A percentile compares a stretch with the other conserved stretches of the same genome.
Evolutionary conservation across 2,888 invertebrate genomes (phyloP).

Genomic region (Eristalis pertinax): DNA sequence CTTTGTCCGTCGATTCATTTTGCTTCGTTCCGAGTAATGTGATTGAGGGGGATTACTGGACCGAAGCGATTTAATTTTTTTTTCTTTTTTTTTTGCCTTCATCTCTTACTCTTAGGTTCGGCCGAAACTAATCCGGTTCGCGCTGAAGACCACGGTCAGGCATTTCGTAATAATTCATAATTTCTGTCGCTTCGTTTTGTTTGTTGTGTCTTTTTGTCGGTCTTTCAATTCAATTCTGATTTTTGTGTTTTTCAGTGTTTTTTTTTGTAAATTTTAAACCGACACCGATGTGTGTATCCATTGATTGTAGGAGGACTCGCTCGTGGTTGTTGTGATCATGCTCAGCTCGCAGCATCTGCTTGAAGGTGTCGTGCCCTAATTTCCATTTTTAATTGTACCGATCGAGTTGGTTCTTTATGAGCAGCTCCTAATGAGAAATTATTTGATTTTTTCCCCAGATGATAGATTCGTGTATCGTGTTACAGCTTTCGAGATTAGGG

Average conservation of each 20-base stretch:
- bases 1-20: conserved; percentile 70
- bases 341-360: background rate
- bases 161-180: conserved; percentile 72
- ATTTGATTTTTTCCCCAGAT: background rate
- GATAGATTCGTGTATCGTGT: background rate
- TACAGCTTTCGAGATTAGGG: background rate
- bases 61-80: conserved; percentile 55
- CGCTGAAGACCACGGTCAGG: conserved; percentile 58
- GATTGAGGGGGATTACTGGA: conserved; percentile 71
- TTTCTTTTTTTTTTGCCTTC: conserved; percentile 14
- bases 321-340: conserved; percentile 1
- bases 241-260: conserved; percentile 14
- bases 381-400: conserved; percentile 58
- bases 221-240: conserved; percentile 48
- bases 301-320: conserved; percentile 52
- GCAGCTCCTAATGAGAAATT: background rate
- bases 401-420: background rate
- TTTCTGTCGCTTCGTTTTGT: conserved; percentile 66
- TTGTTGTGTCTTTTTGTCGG: conserved; percentile 67
- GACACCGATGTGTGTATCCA: conserved; percentile 42
- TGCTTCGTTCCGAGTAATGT: conserved; percentile 69
- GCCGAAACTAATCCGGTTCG: conserved; percentile 70
- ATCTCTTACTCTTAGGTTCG: conserved; percentile 36
- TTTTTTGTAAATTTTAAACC: conserved; percentile 36
- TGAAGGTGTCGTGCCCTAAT: conserved; percentile 30